These are phyloP conservation scores for Drosophila mimetica DNA, from an alignment of 2,888 invertebrate species.

Conservation along the genomic window DNA sequence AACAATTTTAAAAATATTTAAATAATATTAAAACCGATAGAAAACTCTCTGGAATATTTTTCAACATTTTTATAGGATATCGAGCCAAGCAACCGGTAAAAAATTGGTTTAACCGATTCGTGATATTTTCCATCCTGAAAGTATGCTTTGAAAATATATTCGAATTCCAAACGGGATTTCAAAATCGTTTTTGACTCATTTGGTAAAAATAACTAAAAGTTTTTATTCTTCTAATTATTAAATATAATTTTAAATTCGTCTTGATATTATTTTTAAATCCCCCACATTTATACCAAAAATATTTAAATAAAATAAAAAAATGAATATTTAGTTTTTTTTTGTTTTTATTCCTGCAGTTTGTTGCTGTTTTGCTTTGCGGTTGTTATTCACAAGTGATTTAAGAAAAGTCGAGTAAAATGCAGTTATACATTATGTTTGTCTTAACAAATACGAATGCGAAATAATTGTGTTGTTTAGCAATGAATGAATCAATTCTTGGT, in stretches of 20 bases:
- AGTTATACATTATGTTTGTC: constrained; percentile 49
- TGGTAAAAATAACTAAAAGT: no score
- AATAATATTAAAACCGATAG: no score
- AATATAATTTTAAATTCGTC: no score
- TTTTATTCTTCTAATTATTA: no score
- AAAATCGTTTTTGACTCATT: no score
- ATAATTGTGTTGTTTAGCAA: constrained; percentile 43
- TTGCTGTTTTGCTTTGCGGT: constrained; percentile 53
- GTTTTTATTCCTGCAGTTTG: constrained; percentile 69
- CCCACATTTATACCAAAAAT: background rate
- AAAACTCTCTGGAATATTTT: no score
- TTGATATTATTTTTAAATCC: no score
- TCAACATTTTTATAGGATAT: no score
- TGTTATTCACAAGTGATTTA: constrained; percentile 40
- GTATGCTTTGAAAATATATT: background rate
- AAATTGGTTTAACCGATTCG: background rate
- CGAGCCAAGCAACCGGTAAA: background rate
- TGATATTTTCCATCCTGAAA: background rate
- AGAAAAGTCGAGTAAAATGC: constrained; percentile 46
- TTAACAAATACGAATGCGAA: constrained; percentile 45
- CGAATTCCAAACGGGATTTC: no score
- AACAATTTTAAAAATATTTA: no score
- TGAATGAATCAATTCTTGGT: constrained; percentile 52
- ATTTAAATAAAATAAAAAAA: constrained; percentile 5
- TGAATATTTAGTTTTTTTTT: constrained; percentile 20